Evolutionary conservation across 1,140 invertebrate genomes (phyloP).

Genomic region (Acromyrmex charruanus): DNA sequence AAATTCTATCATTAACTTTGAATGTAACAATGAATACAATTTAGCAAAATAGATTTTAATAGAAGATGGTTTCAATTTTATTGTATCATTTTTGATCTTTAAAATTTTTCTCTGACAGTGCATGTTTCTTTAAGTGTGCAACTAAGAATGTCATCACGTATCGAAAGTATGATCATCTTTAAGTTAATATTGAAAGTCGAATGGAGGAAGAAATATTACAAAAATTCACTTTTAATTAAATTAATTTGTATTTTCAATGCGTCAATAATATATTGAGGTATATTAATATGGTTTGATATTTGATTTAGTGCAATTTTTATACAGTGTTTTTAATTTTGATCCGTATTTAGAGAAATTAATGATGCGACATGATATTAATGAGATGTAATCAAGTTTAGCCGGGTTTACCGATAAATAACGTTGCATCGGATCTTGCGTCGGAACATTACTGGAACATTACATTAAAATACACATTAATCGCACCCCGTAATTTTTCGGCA

Average conservation of each 20-base stretch:
- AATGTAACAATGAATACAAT: no score
- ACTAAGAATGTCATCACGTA: no score
- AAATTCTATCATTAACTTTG: no score
- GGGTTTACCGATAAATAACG: slow-evolving; percentile 12
- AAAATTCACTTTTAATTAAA: background rate
- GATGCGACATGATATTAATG: slow-evolving; percentile 26
- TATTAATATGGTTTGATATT: background rate
- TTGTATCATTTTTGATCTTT: no score
- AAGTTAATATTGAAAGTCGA: background rate
- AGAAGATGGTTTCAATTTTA: no score
- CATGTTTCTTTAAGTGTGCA: no score
- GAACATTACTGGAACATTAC: slow-evolving; percentile 1
- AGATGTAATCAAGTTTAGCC: slow-evolving; percentile 30
- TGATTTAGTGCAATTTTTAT: background rate
- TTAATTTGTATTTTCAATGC: background rate
- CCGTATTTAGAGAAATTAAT: slow-evolving; percentile 29
- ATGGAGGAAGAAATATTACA: background rate
- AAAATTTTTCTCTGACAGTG: no score
- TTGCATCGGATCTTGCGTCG: background rate
- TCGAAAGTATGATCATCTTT: background rate
- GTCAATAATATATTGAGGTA: background rate
- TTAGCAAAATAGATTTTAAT: no score
- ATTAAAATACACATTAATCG: slow-evolving; percentile 54
- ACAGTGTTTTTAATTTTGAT: slow-evolving; percentile 5
- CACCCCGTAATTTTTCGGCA: slow-evolving; percentile 45